phyloP scores from a whole-genome alignment of 1,140 invertebrate genomes.

The Drosophila azteca region DNA sequence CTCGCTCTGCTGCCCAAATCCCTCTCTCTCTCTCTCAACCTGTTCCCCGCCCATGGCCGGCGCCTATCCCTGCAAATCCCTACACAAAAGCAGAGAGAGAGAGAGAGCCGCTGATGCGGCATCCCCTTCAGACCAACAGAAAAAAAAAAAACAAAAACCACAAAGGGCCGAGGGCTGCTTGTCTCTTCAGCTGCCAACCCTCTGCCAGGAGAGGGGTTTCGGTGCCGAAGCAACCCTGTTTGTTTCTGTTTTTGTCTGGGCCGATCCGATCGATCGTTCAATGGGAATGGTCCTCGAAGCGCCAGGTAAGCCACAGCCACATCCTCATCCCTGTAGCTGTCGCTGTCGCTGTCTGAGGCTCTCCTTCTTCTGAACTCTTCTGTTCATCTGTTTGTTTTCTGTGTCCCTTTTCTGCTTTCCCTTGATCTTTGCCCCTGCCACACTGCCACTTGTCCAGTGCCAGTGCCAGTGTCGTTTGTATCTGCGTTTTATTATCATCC shows the following conservation, averaged over 20 bases:
- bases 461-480: conserved; percentile 33
- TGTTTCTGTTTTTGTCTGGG: conserved; percentile 39
- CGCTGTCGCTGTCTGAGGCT: neutral
- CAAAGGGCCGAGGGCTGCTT: neutral
- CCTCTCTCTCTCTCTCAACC: conserved; percentile 48
- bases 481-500: conserved; percentile 64
- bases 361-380: conserved; percentile 31
- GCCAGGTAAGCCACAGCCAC: conserved; percentile 74
- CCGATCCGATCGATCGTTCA: conserved; percentile 52
- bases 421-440: neutral
- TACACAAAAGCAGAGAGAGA: conserved; percentile 7
- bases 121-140: too few relatives aligned
- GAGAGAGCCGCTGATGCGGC: conserved; percentile 2
- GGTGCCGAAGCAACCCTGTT: conserved; percentile 45
- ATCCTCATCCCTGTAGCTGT: conserved; percentile 21
- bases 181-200: conserved; percentile 41
- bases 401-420: conserved; percentile 38
- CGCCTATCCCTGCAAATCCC: conserved; percentile 24
- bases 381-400: conserved; percentile 43
- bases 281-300: conserved; percentile 59
- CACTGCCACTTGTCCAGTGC: conserved; percentile 11
- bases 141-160: neutral
- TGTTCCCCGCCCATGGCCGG: conserved; percentile 48
- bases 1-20: conserved; percentile 35
- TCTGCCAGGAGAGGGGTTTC: neutral